Percentiles rank a stretch among this genome's conserved stretches.
phyloP scores from a whole-genome alignment of 2,888 invertebrate species.

The Trichopoda pennipes region DNA sequence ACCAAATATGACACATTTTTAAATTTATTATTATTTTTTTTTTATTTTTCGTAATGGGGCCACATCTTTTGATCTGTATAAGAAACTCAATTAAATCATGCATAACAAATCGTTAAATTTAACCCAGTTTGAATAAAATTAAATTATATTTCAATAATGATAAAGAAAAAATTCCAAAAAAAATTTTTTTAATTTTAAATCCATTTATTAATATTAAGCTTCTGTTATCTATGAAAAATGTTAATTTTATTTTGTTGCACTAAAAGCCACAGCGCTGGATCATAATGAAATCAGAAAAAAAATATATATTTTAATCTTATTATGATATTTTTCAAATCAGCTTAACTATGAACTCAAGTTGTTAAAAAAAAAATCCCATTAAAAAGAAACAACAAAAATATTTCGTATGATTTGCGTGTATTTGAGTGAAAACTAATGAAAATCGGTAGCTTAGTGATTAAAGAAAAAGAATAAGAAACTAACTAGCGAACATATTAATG shows the following conservation, averaged over 20 bases:
- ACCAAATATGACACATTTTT: slow-evolving; percentile 35
- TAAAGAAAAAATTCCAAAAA: slow-evolving; percentile 6
- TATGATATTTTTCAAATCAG: slow-evolving; percentile 33
- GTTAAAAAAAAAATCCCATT: slow-evolving; percentile 39
- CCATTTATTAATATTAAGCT: slow-evolving; percentile 31
- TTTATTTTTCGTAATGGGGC: neutral
- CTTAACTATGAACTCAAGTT: slow-evolving; percentile 52
- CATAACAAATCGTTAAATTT: slow-evolving; percentile 46
- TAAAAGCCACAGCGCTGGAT: neutral
- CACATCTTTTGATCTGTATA: too few relatives aligned
- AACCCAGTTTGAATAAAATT: slow-evolving; percentile 34
- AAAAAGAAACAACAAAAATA: neutral
- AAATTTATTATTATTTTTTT: neutral
- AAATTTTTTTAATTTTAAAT: neutral
- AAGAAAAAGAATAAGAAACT: neutral
- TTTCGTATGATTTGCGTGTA: too few relatives aligned
- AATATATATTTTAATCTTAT: slow-evolving; percentile 46
- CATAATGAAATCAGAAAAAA: neutral
- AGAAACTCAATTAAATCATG: slow-evolving; percentile 39
- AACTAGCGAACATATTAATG: slow-evolving; percentile 38
- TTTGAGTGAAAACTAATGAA: slow-evolving; percentile 10
- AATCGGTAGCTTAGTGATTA: slow-evolving; percentile 37
- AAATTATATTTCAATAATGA: slow-evolving; percentile 27
- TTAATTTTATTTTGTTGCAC: slow-evolving; percentile 28
- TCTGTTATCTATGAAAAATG: slow-evolving; percentile 39